Evolutionary conservation across 1,140 invertebrate genomes (phyloP), one percentile per base, ranked within the genome.

Genomic region (Drosophila novamexicana): DNA sequence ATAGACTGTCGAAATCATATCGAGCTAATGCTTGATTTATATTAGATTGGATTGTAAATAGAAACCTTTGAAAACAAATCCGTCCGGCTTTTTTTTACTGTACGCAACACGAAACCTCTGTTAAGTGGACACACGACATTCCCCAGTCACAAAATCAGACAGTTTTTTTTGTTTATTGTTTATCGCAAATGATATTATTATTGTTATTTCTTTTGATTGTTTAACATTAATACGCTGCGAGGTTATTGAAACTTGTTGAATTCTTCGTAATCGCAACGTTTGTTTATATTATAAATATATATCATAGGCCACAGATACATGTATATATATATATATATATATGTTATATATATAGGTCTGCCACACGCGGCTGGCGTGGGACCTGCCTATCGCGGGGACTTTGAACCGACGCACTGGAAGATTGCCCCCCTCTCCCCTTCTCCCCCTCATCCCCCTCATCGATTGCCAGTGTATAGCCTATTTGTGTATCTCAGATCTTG

Each of bases 241-340:
- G 75, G 79, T 82, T 88, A 82, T 88, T 86, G 82, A 86, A 86
- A 86, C 82, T 86, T 85, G 82, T 85, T 85, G 82, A 67, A 50
- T 53, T 54, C 54, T n/a, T 7, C 16, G 53, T 42, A 70, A 70
- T 50, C 53, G 45, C 39, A 37, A 10, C 18, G 40, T 63, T 76
- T 85, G 79, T 85, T 86, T 85, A 85, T 83, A 79, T 72, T 67
- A 66, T 49, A 65, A 71, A 68, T 80, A 58, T 79, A 77, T 79
- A 77, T 84, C 63, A 47, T 36, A 36, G 76, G n/a, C 50, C 45
- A 59, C 45, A 63, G 47, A 42, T 63, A 61, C 56, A 57, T 45
- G 34, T 36, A 18, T 12, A 40, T 14, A 6, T 58, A 22, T 40
- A 7, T 61, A 62, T 39, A 69, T 57, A 56, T 63, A 63, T 22